Conservation (phyloP, 2,888 invertebrate genomes). For the Tyria jacobaeae region DNA sequence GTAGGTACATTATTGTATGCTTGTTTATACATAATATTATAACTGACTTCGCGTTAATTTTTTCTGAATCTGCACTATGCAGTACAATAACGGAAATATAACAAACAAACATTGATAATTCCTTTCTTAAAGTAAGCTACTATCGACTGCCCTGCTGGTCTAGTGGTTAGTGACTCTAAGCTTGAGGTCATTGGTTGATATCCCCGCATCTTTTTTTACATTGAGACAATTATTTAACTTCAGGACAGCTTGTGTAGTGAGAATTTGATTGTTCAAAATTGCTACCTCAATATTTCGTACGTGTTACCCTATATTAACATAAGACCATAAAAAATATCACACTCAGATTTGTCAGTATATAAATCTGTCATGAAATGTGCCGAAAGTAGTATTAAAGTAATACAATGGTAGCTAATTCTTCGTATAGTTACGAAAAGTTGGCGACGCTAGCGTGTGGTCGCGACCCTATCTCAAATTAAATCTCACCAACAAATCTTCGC, state of each 20-base stretch:
- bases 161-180: too few relatives aligned
- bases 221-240: constrained; percentile 6
- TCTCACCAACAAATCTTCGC: constrained; percentile 83
- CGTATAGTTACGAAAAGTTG: constrained; percentile 73
- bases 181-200: too few relatives aligned
- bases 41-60: neutral
- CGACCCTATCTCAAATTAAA: constrained; percentile 85
- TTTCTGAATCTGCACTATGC: neutral
- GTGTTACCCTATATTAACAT: neutral
- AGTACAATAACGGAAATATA: too few relatives aligned
- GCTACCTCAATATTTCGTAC: constrained; percentile 2
- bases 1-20: neutral
- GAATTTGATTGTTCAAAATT: neutral
- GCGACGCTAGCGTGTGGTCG: constrained; percentile 74
- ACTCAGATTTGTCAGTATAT: constrained; percentile 26
- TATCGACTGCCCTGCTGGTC: too few relatives aligned
- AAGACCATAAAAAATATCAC: constrained; percentile 3
- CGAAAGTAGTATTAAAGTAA: constrained; percentile 53
- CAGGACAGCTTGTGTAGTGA: constrained; percentile 1
- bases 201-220: too few relatives aligned
- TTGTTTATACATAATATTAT: neutral
- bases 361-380: constrained; percentile 35
- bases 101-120: neutral
- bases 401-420: constrained; percentile 72
- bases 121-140: too few relatives aligned